These are phyloP conservation scores for Heliconius hortense DNA, from an alignment of 2,888 invertebrate species.

Conservation along the genomic window DNA sequence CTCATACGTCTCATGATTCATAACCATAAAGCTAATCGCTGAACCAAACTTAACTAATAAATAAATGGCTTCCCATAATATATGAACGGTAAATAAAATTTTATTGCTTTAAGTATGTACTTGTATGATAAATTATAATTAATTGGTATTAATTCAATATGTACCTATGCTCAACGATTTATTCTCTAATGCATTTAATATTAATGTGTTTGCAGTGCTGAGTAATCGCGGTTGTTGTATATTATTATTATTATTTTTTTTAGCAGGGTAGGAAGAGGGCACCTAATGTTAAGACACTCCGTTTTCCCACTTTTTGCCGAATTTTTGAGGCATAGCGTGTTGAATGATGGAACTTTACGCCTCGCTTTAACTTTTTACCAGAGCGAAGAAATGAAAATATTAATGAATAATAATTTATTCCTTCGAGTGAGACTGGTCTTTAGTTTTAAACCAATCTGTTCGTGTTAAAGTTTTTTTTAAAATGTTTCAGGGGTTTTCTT, in stretches of 20 bases:
- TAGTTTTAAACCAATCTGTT: too few species aligned
- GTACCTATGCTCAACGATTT: not conserved
- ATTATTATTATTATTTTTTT: not conserved
- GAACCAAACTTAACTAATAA: not conserved
- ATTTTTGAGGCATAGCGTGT: too few species aligned
- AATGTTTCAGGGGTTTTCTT: too few species aligned
- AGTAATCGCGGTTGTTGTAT: not conserved
- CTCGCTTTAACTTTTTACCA: too few species aligned
- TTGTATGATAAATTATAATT: conserved; percentile 3
- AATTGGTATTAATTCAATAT: conserved; percentile 5
- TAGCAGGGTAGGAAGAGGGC: not conserved
- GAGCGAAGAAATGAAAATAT: too few species aligned
- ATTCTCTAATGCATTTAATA: not conserved
- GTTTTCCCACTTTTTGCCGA: too few species aligned
- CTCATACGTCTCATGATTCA: not conserved
- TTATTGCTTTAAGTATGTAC: not conserved
- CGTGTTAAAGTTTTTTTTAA: too few species aligned
- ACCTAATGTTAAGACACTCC: too few species aligned
- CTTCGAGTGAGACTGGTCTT: too few species aligned
- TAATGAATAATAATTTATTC: too few species aligned
- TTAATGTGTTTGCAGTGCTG: not conserved
- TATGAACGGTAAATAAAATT: too few species aligned
- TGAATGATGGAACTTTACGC: too few species aligned
- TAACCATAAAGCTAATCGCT: not conserved
- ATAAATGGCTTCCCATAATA: not conserved